Evolutionary conservation across 2,797 vertebrate species (phyloP), one percentile per base, ranked within the genome.

Genomic region (Merluccius polli): DNA sequence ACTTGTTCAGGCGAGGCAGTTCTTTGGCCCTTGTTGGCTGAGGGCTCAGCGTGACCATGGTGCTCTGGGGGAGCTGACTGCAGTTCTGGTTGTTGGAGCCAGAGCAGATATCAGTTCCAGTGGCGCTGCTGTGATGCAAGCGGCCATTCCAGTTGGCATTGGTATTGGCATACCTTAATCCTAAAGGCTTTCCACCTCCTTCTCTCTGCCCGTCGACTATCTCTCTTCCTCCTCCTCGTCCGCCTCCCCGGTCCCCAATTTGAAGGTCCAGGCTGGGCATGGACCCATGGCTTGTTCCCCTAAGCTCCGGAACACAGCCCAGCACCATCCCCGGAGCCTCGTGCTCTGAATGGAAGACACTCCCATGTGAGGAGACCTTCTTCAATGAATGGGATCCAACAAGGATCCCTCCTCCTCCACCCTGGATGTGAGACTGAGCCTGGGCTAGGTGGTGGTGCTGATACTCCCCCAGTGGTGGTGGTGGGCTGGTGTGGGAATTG

Each of bases 181-280:
- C 88, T 2, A 88, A 86, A n/a, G 87, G 92, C 21, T 87, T 71
- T 16, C 76, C 80, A 63, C 79, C 33, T 65, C 87, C 89, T 0
- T 82, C 85, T 75, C 89, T 93, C 82, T 81, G 77, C 31, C 84
- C 52, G 21, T 70, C 74, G 36, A 59, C 30, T 15, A 71, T 71
- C 76, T 77, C 85, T 3, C 75, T 76, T 29, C 78, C 21, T 38
- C 84, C n/a, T 3, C 84, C n/a, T 3, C 74, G 76, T 27, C 79
- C 21, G 36, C 84, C n/a, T 3, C 75, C 77, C 73, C 91, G 93
- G 84, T 95, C 93, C 0, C 87, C 77, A 16, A 93, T 93, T 81
- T 95, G 93, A 70, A 95, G 90, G 83, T 96, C 95, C 73, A 95
- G 85, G 0, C 92, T 92, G 0, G 95, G 92, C 90, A 94, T 88